Evolutionary conservation across 1,140 invertebrate genomes (phyloP).

Genomic region (Drosophila repletoides): DNA sequence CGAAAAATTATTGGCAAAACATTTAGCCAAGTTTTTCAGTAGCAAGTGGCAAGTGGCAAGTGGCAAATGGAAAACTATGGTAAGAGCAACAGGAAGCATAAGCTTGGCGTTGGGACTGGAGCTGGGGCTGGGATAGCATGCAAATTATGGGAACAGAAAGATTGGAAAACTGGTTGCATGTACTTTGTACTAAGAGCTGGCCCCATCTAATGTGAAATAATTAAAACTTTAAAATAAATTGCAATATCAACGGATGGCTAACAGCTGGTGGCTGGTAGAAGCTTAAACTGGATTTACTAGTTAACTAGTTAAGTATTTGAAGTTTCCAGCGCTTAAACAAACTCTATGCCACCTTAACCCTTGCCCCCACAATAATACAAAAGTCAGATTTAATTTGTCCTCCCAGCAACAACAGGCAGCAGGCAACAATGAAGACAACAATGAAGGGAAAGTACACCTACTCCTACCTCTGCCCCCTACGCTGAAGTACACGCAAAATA

Average conservation of each 20-base stretch:
- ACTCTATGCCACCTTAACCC: neutral
- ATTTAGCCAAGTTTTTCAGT: slow-evolving; percentile 51
- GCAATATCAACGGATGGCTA: neutral
- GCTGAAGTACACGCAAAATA: slow-evolving; percentile 68
- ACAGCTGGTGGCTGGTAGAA: neutral
- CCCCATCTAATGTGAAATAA: slow-evolving; percentile 15
- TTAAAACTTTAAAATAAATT: slow-evolving; percentile 31
- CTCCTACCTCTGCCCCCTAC: neutral
- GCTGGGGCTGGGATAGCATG: slow-evolving; percentile 28
- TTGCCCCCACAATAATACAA: slow-evolving; percentile 1
- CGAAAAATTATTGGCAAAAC: slow-evolving; percentile 76
- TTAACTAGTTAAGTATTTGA: slow-evolving; percentile 24
- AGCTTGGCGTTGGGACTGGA: too few relatives aligned
- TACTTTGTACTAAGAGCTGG: slow-evolving; percentile 5
- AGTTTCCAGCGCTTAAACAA: neutral
- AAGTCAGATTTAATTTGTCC: slow-evolving; percentile 29
- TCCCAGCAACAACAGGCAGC: slow-evolving; percentile 19
- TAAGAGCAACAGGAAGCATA: slow-evolving; percentile 50
- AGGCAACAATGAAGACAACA: neutral
- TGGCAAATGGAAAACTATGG: slow-evolving; percentile 9
- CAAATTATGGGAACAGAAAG: slow-evolving; percentile 59
- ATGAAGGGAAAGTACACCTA: neutral
- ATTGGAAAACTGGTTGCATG: neutral
- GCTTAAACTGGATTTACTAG: slow-evolving; percentile 1
- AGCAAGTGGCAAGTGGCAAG: slow-evolving; percentile 1